Percentiles rank a stretch among this genome's conserved stretches.
Conservation (phyloP, 2,888 invertebrate species). For the Phengaris alcon region DNA sequence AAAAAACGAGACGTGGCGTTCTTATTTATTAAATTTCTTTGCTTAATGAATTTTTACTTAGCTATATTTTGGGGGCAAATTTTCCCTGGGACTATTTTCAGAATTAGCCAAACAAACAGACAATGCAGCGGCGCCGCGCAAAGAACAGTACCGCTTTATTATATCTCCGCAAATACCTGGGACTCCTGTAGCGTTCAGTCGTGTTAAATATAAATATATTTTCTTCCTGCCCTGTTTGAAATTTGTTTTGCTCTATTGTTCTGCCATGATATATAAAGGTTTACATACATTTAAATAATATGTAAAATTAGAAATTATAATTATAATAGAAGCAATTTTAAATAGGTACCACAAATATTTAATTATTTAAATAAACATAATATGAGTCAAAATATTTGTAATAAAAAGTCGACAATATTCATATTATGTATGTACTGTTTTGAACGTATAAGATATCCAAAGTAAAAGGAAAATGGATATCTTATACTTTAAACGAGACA, state of each 20-base stretch:
- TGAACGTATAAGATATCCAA: no score
- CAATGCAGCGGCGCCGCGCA: slow-evolving; percentile 30
- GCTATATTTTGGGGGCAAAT: not conserved
- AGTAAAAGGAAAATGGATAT: no score
- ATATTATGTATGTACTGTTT: no score
- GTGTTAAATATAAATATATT: not conserved
- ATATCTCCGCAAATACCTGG: slow-evolving; percentile 22
- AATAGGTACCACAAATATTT: no score
- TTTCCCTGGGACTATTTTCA: slow-evolving; percentile 58
- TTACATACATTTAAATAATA: no score
- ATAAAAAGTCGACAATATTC: no score
- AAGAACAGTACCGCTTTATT: slow-evolving; percentile 4
- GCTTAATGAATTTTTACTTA: slow-evolving; percentile 19
- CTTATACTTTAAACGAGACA: no score
- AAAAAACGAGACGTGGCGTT: slow-evolving; percentile 13
- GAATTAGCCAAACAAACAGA: slow-evolving; percentile 67
- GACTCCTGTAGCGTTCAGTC: not conserved
- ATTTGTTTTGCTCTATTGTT: not conserved
- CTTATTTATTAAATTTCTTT: slow-evolving; percentile 8
- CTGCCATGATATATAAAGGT: not conserved
- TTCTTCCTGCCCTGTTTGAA: not conserved
- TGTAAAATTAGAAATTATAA: no score
- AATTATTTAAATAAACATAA: no score
- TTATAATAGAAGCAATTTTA: no score
- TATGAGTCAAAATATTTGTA: no score